phyloP scores from a whole-genome alignment of 1,140 invertebrate genomes.

The Asbolus verrucosus region DNA sequence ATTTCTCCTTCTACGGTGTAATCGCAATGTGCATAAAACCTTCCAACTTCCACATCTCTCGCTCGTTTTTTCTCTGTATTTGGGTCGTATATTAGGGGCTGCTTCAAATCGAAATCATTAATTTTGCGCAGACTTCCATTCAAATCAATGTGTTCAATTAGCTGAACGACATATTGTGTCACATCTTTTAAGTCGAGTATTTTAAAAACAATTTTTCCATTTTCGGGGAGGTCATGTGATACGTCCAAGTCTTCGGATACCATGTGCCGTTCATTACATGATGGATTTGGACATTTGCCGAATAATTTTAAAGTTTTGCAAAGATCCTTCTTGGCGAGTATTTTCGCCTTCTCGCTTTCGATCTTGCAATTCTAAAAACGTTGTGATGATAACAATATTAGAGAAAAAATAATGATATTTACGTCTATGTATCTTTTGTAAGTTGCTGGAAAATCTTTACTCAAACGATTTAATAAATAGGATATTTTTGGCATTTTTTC shows the following conservation, averaged over 20 bases:
- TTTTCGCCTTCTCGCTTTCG: constrained; percentile 52
- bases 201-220: constrained; percentile 58
- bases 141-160: constrained; percentile 54
- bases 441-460: constrained; percentile 48
- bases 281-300: constrained; percentile 51
- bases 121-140: constrained; percentile 49
- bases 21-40: constrained; percentile 11
- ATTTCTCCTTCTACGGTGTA: not conserved
- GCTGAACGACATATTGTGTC: constrained; percentile 48
- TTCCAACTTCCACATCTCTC: not conserved
- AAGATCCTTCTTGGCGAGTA: constrained; percentile 47
- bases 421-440: constrained; percentile 47
- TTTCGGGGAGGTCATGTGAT: constrained; percentile 50
- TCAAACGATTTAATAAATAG: constrained; percentile 51
- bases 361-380: constrained; percentile 48
- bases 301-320: constrained; percentile 56
- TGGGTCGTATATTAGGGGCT: not conserved
- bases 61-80: not conserved
- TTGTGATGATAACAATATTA: not conserved
- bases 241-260: constrained; percentile 51
- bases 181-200: constrained; percentile 53
- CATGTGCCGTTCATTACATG: constrained; percentile 55
- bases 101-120: constrained; percentile 24
- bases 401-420: constrained; percentile 2
- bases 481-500: constrained; percentile 52